Evolutionary conservation across 2,113 vertebrate genomes (phyloP).

Genomic region (Arothron firmamentum): DNA sequence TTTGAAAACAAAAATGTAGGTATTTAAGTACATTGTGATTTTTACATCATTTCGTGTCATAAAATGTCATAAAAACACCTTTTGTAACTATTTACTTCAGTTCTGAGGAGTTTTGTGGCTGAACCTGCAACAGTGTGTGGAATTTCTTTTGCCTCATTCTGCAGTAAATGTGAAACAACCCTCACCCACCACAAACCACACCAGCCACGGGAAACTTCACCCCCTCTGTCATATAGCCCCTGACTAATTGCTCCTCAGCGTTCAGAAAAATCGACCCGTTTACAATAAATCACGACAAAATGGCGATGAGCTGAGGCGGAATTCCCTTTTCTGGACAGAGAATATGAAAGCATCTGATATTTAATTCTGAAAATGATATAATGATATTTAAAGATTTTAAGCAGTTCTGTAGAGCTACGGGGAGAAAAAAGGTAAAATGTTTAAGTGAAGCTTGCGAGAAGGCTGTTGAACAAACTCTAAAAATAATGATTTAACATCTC

Average conservation of each 20-base stretch:
- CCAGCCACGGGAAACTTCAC: constrained; percentile 2
- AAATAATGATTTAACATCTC: too few relatives aligned
- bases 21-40: too few relatives aligned
- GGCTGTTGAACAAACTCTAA: too few relatives aligned
- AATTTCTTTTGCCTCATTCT: constrained; percentile 15
- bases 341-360: neutral
- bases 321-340: constrained; percentile 10
- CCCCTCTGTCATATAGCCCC: neutral
- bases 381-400: too few relatives aligned
- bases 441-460: too few relatives aligned
- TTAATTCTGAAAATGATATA: too few relatives aligned
- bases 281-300: constrained; percentile 57
- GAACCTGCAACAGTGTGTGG: neutral
- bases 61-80: too few relatives aligned
- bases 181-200: constrained; percentile 34
- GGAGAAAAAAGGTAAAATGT: too few relatives aligned
- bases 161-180: constrained; percentile 6
- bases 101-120: neutral
- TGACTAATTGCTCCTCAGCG: constrained; percentile 36
- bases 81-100: too few relatives aligned
- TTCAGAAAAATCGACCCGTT: constrained; percentile 32
- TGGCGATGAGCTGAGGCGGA: constrained; percentile 7
- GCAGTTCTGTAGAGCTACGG: too few relatives aligned
- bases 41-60: too few relatives aligned
- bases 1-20: too few relatives aligned